Evolutionary conservation across 2,797 vertebrate genomes (phyloP).

Genomic region (Salarias fasciatus): DNA sequence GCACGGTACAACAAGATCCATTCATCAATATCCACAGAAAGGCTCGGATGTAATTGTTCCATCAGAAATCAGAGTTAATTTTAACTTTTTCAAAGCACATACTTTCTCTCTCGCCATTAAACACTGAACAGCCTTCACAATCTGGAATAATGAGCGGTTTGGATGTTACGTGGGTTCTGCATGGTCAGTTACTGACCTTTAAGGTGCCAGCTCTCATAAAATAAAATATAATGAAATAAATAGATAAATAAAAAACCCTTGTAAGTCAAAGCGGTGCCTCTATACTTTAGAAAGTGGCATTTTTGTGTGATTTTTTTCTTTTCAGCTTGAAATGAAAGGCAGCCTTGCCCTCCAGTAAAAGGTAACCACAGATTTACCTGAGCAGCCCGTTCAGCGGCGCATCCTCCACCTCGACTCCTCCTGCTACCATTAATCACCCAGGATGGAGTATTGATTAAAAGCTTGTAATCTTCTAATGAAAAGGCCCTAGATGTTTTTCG

Average conservation of each 20-base stretch:
- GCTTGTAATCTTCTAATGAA: conserved; percentile 48
- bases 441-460: conserved; percentile 55
- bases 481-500: conserved; percentile 40
- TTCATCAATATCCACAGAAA: conserved; percentile 36
- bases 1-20: conserved; percentile 9
- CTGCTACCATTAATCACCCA: conserved; percentile 48
- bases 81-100: conserved; percentile 9
- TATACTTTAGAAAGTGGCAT: background rate
- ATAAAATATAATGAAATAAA: no score
- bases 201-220: conserved; percentile 30
- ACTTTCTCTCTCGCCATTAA: conserved; percentile 18
- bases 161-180: conserved; percentile 31
- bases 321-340: conserved; percentile 16
- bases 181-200: conserved; percentile 26
- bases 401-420: conserved; percentile 27
- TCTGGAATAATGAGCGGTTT: conserved; percentile 39
- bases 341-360: background rate
- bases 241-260: conserved; percentile 5
- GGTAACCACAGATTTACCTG: conserved; percentile 19
- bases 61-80: conserved; percentile 22
- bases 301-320: conserved; percentile 16
- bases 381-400: conserved; percentile 1
- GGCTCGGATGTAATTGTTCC: conserved; percentile 17
- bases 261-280: conserved; percentile 28
- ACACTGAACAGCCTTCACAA: conserved; percentile 23